Base-by-base conservation (phyloP, 2,888 invertebrate species). In the Trichogramma evanescens region DNA sequence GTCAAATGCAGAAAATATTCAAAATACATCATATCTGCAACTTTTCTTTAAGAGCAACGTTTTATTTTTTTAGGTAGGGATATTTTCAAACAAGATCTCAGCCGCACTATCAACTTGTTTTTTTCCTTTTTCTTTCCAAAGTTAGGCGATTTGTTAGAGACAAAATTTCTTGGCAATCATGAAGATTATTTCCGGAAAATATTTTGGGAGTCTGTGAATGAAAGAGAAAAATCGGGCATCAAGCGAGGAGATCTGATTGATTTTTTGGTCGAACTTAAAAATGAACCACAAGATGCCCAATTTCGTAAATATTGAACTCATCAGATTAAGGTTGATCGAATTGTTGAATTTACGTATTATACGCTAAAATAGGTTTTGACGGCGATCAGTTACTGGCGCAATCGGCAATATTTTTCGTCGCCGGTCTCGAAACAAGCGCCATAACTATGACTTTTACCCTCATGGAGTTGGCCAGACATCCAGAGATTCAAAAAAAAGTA, bases 231-330 rank as follows among this genome's bases (percentile, higher is more conserved):
- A 6, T 65, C 66, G 0, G 69, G 69, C 8, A 44, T 38, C 1
- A 71, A 71, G 57, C 68, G 73, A n/a, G 74, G 72, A 0, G 75
- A 75, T 13, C 10, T 73, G 4, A 72, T 75, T 1, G 75, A 75
- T 59, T 65, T 66, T 5, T 54, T 75, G 4, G 13, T 73, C 4
- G 67, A 72, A 41, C 56, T 75, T 42, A 73, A 72, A 58, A 66
- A 70, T 50, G 69, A 67, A 13, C 60, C 68, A 4, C 62, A 69
- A 38, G 63, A 61, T 26, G 38, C 63, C 42, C 50, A 65, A 40
- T 71, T 71, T 38, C 63, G 74, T 75, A 38, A 69, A 71, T 65
- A 8, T 43, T 38, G 49, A 39, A 42, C n/a, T 53, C 40, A n/a
- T 13, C 8, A 8, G 10, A 40, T 39, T 48, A 9, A 39, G 4